Conservation (phyloP, 2,888 invertebrate genomes). For the Congeria kusceri region DNA sequence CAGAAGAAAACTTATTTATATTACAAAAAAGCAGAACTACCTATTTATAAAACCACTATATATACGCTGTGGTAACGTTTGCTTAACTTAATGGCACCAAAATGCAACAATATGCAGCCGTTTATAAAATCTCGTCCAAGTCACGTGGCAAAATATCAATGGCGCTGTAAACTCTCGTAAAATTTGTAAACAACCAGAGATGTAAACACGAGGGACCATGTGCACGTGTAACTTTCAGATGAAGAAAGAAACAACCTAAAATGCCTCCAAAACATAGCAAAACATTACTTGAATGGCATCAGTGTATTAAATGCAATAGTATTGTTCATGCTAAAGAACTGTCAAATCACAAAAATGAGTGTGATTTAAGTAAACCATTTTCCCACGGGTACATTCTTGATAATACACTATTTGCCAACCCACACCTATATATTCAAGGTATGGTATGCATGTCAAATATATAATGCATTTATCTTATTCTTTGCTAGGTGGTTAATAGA, state of each 20-base stretch:
- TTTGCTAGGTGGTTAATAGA: too few species aligned
- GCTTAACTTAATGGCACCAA: too few species aligned
- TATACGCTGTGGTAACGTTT: too few species aligned
- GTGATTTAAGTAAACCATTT: conserved; percentile 26
- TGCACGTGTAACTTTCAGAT: too few species aligned
- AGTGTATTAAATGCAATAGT: conserved; percentile 68
- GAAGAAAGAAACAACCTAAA: neutral
- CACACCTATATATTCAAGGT: too few species aligned
- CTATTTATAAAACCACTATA: too few species aligned
- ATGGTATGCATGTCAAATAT: too few species aligned
- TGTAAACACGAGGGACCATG: conserved; percentile 31
- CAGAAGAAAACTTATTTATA: too few species aligned
- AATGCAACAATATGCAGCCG: too few species aligned
- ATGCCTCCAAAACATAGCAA: conserved; percentile 70
- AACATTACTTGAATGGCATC: conserved; percentile 65
- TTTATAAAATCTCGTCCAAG: conserved; percentile 1
- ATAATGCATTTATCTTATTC: too few species aligned
- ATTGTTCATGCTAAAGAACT: conserved; percentile 65
- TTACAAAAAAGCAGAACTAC: too few species aligned
- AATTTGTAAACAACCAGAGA: conserved; percentile 22
- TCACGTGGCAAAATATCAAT: conserved; percentile 2
- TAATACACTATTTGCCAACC: too few species aligned
- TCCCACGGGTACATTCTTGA: conserved; percentile 62
- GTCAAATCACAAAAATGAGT: conserved; percentile 66
- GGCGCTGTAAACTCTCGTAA: conserved; percentile 16